Percentiles rank a stretch among this genome's conserved stretches.
These are phyloP conservation scores for Calephelis perditalis DNA, from an alignment of 2,888 invertebrate genomes.

Conservation along the genomic window DNA sequence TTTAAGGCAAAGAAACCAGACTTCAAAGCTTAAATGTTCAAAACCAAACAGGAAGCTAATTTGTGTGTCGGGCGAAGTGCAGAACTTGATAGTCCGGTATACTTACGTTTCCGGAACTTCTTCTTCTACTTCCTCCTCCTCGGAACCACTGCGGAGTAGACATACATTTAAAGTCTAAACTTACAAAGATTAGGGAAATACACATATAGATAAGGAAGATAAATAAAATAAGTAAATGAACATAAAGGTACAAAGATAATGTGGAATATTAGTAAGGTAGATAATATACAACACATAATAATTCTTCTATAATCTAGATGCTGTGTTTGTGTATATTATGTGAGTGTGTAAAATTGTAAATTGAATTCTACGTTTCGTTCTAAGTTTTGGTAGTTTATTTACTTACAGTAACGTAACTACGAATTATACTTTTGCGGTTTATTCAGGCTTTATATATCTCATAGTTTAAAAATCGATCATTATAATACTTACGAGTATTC, in stretches of 20 bases:
- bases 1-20: conserved; percentile 65
- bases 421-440: too few species aligned
- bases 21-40: conserved; percentile 64
- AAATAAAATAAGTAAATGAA: too few species aligned
- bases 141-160: conserved; percentile 75
- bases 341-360: conserved; percentile 2
- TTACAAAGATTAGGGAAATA: too few species aligned
- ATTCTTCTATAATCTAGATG: conserved; percentile 6
- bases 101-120: conserved; percentile 88
- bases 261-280: conserved; percentile 17
- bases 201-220: too few species aligned
- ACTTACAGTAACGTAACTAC: too few species aligned
- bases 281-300: background rate
- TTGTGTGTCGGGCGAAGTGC: conserved; percentile 37
- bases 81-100: conserved; percentile 28
- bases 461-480: background rate
- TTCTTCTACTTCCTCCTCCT: conserved; percentile 88
- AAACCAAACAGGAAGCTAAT: conserved; percentile 55
- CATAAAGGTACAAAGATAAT: background rate
- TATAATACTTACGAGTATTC: conserved; percentile 92
- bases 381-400: background rate
- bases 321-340: conserved; percentile 6
- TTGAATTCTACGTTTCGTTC: background rate
- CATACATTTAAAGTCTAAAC: conserved; percentile 25
- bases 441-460: background rate